Evolutionary conservation across 2,888 invertebrate genomes (phyloP), one percentile per base, ranked within the genome.

Genomic region (Eueremaeus valkanovi): DNA sequence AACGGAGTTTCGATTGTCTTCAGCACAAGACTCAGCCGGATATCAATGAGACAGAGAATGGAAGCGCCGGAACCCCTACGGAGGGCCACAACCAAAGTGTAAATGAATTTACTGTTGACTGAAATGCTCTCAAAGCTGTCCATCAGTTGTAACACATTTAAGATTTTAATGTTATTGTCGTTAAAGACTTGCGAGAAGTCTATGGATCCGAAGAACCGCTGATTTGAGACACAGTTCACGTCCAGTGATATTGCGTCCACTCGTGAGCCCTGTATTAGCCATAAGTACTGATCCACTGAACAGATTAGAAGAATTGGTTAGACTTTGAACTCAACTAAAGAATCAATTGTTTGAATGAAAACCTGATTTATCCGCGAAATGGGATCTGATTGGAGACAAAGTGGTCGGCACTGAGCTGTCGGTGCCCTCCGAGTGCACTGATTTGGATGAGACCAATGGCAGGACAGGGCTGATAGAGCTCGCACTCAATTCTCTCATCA

Each of bases 1-100:
- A 77, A 77, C 29, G 66, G 77, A 36, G 51, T 73, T n/a, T 77
- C 77, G 16, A 77, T 77, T 9, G 72, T 73, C 24, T 77, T 77
- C 6, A 75, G 27, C 0, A 77, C 36, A 45, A 42, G 27, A 51
- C 70, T 76, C 8, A 76, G 70, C 21, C 76, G 29, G 33, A 75
- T 42, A 58, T 76, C 74, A 49, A 76, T 24, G 5, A 76, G 21
- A 61, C 76, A 76, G 1, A 76, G 21, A 33, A 63, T 33, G 40
- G 63, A 75, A 66, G 36, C 2, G 16, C 24, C 45, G 31, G 36
- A n/a, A 42, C 31, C 29, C 8, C 75, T 29, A 9, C 42, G 42
- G 29, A 76, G 40, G 36, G 74, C 29, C 18, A 75, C 74, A 0
- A 70, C 42, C 31, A 76, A 72, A 21, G 66, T 72, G 21, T 73